A percentile compares a stretch with the other conserved stretches of the same genome.
phyloP scores from a whole-genome alignment of 1,140 invertebrate species.

The Drosophila subobscura region DNA sequence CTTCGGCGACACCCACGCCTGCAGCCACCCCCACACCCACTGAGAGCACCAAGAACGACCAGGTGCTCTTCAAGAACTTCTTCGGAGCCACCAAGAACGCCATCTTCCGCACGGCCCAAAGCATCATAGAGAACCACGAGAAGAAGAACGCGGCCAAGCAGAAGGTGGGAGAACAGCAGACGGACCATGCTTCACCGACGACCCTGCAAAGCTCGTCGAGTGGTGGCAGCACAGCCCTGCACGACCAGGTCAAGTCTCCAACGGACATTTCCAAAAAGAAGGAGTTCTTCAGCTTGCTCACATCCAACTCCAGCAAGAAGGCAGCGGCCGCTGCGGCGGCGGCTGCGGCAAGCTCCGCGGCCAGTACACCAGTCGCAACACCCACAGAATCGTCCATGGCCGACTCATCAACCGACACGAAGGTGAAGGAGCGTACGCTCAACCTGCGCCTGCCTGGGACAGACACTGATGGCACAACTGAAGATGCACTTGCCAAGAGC shows the following conservation, averaged over 20 bases:
- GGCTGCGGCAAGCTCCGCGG: constrained; percentile 49
- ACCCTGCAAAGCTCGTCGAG: constrained; percentile 8
- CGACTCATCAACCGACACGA: constrained; percentile 20
- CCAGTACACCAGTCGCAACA: constrained; percentile 51
- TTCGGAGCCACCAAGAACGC: constrained; percentile 83
- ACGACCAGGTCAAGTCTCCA: constrained; percentile 73
- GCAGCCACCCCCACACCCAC: constrained; percentile 58
- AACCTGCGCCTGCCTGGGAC: constrained; percentile 67
- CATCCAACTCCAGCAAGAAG: constrained; percentile 78
- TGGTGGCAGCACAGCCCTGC: constrained; percentile 17
- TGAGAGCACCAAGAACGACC: constrained; percentile 72
- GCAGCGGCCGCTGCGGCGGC: constrained; percentile 71
- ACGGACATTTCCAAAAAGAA: constrained; percentile 82
- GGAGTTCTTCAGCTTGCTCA: constrained; percentile 78
- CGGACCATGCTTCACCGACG: constrained; percentile 17
- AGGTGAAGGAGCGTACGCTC: constrained; percentile 64
- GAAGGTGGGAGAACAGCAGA: constrained; percentile 55
- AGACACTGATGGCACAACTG: constrained; percentile 26
- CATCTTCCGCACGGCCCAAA: constrained; percentile 83
- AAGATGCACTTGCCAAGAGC: constrained; percentile 60
- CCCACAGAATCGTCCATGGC: constrained; percentile 23
- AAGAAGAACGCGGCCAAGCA: constrained; percentile 83
- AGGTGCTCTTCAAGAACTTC: constrained; percentile 81
- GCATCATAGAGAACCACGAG: constrained; percentile 83
- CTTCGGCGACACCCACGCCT: constrained; percentile 42